These are phyloP conservation scores for Nothocercus nigrocapillus DNA, from an alignment of 2,113 vertebrate species.

Conservation along the genomic window DNA sequence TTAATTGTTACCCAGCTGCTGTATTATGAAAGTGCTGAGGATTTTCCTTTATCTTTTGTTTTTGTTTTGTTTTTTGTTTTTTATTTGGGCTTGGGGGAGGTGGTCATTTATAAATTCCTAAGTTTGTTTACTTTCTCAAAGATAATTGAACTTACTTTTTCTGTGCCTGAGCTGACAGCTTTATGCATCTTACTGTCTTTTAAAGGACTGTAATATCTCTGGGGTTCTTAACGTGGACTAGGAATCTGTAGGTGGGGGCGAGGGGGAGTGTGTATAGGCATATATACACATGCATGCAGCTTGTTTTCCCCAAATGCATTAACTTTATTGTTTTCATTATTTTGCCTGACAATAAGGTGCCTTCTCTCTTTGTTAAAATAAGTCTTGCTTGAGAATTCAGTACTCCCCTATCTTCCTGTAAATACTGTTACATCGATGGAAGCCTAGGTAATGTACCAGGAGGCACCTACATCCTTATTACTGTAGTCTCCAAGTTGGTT, in stretches of 20 bases:
- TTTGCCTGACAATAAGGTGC: background rate
- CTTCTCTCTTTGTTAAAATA: background rate
- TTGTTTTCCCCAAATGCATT: too few species aligned
- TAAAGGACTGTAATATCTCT: background rate
- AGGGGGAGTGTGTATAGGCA: background rate
- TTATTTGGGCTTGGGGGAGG: background rate
- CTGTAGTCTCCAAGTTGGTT: background rate
- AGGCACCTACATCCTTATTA: background rate
- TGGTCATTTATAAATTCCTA: too few species aligned
- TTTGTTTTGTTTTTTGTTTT: background rate
- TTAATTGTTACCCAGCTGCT: background rate
- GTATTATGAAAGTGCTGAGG: background rate
- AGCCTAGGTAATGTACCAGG: background rate
- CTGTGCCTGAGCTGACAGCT: background rate
- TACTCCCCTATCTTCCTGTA: background rate
- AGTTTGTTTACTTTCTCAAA: background rate
- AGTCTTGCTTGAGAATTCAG: background rate
- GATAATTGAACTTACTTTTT: background rate
- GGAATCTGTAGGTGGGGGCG: background rate
- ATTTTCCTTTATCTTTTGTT: too few species aligned
- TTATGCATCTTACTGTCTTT: background rate
- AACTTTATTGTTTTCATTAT: background rate
- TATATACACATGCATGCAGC: background rate
- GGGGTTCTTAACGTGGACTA: accelerated
- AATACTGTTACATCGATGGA: background rate